Evolutionary conservation across 2,888 invertebrate genomes (phyloP), one percentile per base, ranked within the genome.

Genomic region (Pocota personata): DNA sequence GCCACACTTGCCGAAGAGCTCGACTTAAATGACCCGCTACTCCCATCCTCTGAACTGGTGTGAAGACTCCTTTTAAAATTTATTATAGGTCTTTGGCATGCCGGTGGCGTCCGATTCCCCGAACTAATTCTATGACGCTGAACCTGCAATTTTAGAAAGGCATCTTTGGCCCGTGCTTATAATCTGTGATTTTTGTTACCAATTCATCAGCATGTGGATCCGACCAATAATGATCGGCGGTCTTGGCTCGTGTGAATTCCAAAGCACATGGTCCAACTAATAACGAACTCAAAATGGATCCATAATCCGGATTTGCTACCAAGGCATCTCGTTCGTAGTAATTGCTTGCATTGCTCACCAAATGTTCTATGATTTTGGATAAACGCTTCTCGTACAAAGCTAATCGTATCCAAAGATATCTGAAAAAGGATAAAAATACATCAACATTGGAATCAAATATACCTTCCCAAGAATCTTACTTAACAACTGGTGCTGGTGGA

Each of bases 181-280:
- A 24, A 3, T 7, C 7, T 1, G 4, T 5, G 0, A 8, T 19
- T 43, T 1, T 14, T 3, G 8, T 69, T 90, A 95, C 97, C 92
- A 99, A 93, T 93, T 98, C 98, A 92, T 98, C 98, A 2, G 98
- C 98, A 21, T 98, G 97, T 3, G 98, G 98, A 93, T 98, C 98
- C 0, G 97, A 96, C 97, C 97, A 98, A 89, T 96, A 97, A 91
- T 97, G 97, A 91, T 97, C 97, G 1, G 96, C 95, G 3, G 97
- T 97, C 91, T 97, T 97, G 88, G 97, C 96, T 88, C 97, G 96
- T 1, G 97, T 97, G 92, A 96, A 98, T 90, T 98, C 98, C 88
- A 98, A 93, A 8, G 98, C 98, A 93, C 98, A 98, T 0, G 98
- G 98, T 1, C 98, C 98, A 46, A 98, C 98, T 16, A 98, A 93